Evolutionary conservation across 2,113 vertebrate genomes (phyloP).

Genomic region (Pithys albifrons): DNA sequence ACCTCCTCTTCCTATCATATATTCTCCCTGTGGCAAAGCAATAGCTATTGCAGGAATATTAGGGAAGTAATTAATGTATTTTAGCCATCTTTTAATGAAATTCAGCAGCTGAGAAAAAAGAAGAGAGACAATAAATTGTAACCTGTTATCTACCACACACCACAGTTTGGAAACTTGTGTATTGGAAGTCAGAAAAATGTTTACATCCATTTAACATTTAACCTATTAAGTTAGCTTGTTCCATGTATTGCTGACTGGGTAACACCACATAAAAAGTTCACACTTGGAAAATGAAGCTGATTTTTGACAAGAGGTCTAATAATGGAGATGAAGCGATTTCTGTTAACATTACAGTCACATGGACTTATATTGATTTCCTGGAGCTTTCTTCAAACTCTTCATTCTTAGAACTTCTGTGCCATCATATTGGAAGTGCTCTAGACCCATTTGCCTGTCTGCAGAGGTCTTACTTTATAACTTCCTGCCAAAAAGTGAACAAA

Average conservation of each 20-base stretch:
- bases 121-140: background rate
- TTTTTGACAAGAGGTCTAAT: background rate
- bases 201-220: background rate
- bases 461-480: background rate
- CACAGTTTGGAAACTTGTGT: background rate
- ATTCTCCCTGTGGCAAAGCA: constrained; percentile 46
- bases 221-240: background rate
- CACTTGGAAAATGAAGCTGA: background rate
- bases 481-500: background rate
- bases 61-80: constrained; percentile 57
- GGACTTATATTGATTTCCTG: background rate
- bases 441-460: background rate
- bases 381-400: background rate
- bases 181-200: background rate
- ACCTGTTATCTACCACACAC: background rate
- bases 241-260: accelerated
- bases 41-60: constrained; percentile 44
- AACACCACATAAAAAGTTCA: background rate
- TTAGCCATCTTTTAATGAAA: constrained; percentile 44
- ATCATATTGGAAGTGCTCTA: background rate
- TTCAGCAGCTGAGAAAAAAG: background rate
- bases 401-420: background rate
- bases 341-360: background rate
- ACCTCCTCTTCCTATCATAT: constrained; percentile 1
- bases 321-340: background rate